A percentile compares a stretch with the other conserved stretches of the same genome.
Evolutionary conservation across 1,140 invertebrate genomes (phyloP).

Genomic region (Drosophila rufa): DNA sequence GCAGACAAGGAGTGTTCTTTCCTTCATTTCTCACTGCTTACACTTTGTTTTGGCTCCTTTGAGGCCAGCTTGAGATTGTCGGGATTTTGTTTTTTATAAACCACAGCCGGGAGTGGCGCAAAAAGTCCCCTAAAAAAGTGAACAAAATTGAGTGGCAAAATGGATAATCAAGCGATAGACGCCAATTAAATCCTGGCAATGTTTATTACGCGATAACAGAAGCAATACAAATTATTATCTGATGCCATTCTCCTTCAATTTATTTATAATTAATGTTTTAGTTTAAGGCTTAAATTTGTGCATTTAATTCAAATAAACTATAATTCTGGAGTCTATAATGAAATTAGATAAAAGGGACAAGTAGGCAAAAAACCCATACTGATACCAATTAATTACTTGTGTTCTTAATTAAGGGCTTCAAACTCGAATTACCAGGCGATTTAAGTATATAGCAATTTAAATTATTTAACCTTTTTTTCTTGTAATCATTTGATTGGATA

Average conservation of each 20-base stretch:
- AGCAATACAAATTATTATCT: not conserved
- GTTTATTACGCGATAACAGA: slow-evolving; percentile 21
- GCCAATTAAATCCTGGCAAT: slow-evolving; percentile 3
- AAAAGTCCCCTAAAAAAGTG: slow-evolving; percentile 8
- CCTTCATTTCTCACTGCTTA: slow-evolving; percentile 14
- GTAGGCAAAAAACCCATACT: not conserved
- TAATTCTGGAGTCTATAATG: too few species aligned
- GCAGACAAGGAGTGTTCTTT: slow-evolving; percentile 47
- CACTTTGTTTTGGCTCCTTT: slow-evolving; percentile 12
- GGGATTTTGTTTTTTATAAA: slow-evolving; percentile 62
- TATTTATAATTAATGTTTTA: not conserved
- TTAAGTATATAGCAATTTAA: slow-evolving; percentile 12
- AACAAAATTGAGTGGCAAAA: slow-evolving; percentile 20
- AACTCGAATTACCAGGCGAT: slow-evolving; percentile 27
- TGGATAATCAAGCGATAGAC: not conserved
- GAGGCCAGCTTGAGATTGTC: slow-evolving; percentile 31
- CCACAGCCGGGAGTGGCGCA: slow-evolving; percentile 21
- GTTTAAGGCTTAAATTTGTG: not conserved
- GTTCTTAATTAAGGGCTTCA: slow-evolving; percentile 23
- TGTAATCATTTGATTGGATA: slow-evolving; percentile 35
- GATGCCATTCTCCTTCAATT: not conserved
- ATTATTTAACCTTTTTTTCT: slow-evolving; percentile 17
- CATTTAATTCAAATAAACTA: not conserved
- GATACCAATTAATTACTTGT: slow-evolving; percentile 21
- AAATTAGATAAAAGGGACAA: not conserved